A percentile compares a stretch with the other conserved stretches of the same genome.
Conservation (phyloP, 2,797 vertebrate species). For the Arrhamphus sclerolepis region DNA sequence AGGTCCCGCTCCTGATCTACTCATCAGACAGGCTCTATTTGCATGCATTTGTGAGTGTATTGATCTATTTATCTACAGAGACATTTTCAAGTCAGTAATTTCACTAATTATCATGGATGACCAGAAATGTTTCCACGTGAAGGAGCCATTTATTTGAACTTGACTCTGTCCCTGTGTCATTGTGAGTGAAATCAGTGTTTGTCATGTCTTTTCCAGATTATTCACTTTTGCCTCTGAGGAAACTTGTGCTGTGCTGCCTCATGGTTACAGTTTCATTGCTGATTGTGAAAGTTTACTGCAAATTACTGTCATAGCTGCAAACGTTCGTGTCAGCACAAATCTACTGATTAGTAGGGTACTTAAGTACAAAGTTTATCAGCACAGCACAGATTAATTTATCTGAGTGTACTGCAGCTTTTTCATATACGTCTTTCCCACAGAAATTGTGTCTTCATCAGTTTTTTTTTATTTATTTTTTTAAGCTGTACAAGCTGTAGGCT, state of each 20-base stretch:
- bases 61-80: not conserved
- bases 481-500: not conserved
- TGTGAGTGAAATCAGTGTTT: not conserved
- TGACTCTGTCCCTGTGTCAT: not conserved
- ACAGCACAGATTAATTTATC: not conserved
- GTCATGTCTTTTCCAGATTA: not conserved
- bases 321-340: not conserved
- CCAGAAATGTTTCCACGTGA: slow-evolving; percentile 1
- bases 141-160: not conserved
- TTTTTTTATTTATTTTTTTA: not conserved
- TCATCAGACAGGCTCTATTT: slow-evolving; percentile 42
- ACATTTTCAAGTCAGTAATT: slow-evolving; percentile 1
- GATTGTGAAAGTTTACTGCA: not conserved
- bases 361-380: not conserved
- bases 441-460: not conserved
- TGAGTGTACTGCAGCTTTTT: not conserved
- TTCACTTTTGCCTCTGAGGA: not conserved
- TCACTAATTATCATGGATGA: not conserved
- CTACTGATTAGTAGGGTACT: not conserved
- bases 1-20: slow-evolving; percentile 49
- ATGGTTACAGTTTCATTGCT: not conserved
- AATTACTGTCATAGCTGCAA: not conserved
- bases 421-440: not conserved
- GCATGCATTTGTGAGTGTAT: slow-evolving; percentile 8
- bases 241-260: not conserved